Percentiles rank a stretch among this genome's conserved stretches.
Conservation (phyloP, 2,888 invertebrate species). For the Apotomis betuletana region DNA sequence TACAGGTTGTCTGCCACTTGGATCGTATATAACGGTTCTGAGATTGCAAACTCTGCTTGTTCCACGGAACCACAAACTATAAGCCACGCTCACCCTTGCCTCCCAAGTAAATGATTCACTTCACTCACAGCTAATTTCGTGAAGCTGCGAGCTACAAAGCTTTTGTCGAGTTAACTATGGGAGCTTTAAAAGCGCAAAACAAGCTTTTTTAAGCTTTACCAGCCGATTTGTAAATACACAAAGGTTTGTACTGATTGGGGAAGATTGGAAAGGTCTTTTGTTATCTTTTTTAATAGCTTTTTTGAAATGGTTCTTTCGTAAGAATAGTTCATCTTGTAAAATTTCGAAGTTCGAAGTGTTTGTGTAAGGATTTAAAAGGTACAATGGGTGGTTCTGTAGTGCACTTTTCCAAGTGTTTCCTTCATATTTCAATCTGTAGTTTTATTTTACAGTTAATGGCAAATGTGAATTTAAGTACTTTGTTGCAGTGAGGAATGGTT, state of each 20-base stretch:
- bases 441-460: too few relatives aligned
- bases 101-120: slow-evolving; percentile 21
- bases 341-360: too few relatives aligned
- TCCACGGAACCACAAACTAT: slow-evolving; percentile 1
- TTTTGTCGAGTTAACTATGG: slow-evolving; percentile 36
- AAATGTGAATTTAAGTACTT: too few relatives aligned
- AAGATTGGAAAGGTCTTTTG: slow-evolving; percentile 6
- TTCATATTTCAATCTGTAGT: too few relatives aligned
- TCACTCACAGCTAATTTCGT: slow-evolving; percentile 31
- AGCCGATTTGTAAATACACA: slow-evolving; percentile 9
- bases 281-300: not conserved
- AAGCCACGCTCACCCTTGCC: slow-evolving; percentile 2
- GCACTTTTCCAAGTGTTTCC: too few relatives aligned
- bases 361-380: too few relatives aligned
- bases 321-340: not conserved
- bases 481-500: too few relatives aligned
- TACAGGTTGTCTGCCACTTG: too few relatives aligned
- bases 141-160: slow-evolving; percentile 22
- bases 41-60: too few relatives aligned
- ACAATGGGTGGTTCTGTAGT: too few relatives aligned
- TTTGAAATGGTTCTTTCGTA: not conserved
- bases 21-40: too few relatives aligned
- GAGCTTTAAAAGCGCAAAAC: slow-evolving; percentile 31
- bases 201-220: slow-evolving; percentile 19
- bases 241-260: slow-evolving; percentile 17